These are phyloP conservation scores for Dendrocopos noguchii DNA, from an alignment of 2,113 vertebrate genomes.

Conservation along the genomic window DNA sequence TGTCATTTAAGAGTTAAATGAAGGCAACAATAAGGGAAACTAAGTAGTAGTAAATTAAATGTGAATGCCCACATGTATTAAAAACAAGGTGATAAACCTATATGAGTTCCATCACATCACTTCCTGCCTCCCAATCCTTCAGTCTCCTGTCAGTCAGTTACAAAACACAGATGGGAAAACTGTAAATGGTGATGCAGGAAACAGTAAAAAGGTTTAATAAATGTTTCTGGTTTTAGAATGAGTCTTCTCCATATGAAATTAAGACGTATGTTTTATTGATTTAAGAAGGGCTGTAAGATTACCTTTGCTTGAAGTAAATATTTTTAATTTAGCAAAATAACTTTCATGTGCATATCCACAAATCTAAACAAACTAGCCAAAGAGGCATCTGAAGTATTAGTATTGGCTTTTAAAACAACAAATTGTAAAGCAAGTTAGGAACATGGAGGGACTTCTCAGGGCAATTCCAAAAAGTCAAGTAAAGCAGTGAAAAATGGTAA, in stretches of 20 bases:
- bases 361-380: not conserved
- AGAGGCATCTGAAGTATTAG: not conserved
- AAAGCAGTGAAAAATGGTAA: not conserved
- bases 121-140: rapidly evolving
- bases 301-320: not conserved
- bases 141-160: not conserved
- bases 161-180: not conserved
- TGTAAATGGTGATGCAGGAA: not conserved
- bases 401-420: not conserved
- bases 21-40: not conserved
- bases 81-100: not conserved
- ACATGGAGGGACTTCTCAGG: not conserved
- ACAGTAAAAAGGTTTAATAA: not conserved
- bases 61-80: not conserved
- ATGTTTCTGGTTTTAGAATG: not conserved
- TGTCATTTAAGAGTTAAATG: not conserved
- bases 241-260: not conserved
- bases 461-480: not conserved
- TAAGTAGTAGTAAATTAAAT: not conserved
- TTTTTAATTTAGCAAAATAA: not conserved
- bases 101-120: not conserved
- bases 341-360: not conserved
- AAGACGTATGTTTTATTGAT: not conserved
- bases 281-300: not conserved
- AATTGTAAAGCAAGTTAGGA: not conserved